These are phyloP conservation scores for Lepidotrigona ventralis DNA, from an alignment of 1,140 invertebrate species.

Conservation along the genomic window DNA sequence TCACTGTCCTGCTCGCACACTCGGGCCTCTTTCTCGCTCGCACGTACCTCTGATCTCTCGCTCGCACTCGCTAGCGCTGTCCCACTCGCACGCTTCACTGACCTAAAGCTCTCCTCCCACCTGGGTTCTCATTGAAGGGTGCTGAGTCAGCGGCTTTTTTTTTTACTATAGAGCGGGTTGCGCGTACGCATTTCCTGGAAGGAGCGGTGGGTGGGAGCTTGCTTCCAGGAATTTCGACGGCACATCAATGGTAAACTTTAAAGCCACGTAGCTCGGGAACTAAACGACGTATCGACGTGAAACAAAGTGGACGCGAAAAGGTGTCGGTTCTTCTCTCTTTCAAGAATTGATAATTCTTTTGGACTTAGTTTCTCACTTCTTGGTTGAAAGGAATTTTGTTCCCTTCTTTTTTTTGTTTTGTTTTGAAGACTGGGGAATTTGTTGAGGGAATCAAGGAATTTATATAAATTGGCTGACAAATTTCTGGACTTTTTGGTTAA, in stretches of 20 bases:
- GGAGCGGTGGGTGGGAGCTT: background rate
- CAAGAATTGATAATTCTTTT: background rate
- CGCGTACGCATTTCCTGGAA: background rate
- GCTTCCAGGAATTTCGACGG: background rate
- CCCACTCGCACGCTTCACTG: background rate
- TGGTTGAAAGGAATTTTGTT: background rate
- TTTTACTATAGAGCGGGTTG: background rate
- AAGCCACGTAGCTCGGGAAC: background rate
- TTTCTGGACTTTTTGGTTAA: too few relatives aligned
- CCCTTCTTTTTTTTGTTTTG: background rate
- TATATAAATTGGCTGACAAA: too few relatives aligned
- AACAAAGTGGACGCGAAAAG: background rate
- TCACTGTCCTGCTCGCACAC: background rate
- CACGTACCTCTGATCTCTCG: background rate
- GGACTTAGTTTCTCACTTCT: background rate
- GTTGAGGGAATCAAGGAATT: too few relatives aligned
- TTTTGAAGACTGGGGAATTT: background rate
- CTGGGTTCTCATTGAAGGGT: background rate
- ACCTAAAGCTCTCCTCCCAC: background rate
- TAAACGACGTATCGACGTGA: background rate
- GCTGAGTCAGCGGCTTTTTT: constrained; percentile 9
- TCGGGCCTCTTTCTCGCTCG: background rate
- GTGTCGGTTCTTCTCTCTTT: background rate
- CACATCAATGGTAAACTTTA: background rate
- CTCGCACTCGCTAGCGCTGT: background rate